A percentile compares a stretch with the other conserved stretches of the same genome.
These are phyloP conservation scores for Tamandua tetradactyla DNA, from an alignment of 2,797 vertebrate genomes.

Conservation along the genomic window DNA sequence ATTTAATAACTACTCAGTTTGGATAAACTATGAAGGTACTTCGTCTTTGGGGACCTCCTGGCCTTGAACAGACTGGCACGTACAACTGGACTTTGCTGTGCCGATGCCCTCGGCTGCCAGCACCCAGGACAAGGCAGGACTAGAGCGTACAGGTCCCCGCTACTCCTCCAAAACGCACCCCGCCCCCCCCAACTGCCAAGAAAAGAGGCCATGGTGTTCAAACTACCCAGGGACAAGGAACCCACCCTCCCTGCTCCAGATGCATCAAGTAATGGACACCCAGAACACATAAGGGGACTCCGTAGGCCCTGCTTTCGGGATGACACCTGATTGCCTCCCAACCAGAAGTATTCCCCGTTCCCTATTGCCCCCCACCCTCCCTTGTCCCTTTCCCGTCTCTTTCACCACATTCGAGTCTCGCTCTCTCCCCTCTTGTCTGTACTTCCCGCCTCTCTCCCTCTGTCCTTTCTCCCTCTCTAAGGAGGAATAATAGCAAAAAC, in stretches of 20 bases:
- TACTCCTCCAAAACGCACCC: background rate
- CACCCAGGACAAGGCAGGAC: no score
- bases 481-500: background rate
- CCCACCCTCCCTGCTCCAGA: background rate
- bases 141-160: no score
- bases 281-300: background rate
- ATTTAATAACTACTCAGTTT: fast-evolving
- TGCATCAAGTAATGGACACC: background rate
- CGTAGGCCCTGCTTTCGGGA: background rate
- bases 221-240: background rate
- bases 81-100: background rate
- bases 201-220: background rate
- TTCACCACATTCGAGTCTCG: fast-evolving
- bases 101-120: fast-evolving
- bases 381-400: no score
- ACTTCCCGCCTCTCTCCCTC: background rate
- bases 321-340: background rate
- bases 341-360: background rate
- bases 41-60: background rate
- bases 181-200: background rate
- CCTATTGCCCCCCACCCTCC: no score
- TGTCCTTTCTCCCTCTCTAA: background rate
- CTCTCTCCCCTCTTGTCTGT: fast-evolving
- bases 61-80: background rate
- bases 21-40: background rate